These are phyloP conservation scores for Ctena decussata DNA, from an alignment of 2,888 invertebrate species.

Conservation along the genomic window DNA sequence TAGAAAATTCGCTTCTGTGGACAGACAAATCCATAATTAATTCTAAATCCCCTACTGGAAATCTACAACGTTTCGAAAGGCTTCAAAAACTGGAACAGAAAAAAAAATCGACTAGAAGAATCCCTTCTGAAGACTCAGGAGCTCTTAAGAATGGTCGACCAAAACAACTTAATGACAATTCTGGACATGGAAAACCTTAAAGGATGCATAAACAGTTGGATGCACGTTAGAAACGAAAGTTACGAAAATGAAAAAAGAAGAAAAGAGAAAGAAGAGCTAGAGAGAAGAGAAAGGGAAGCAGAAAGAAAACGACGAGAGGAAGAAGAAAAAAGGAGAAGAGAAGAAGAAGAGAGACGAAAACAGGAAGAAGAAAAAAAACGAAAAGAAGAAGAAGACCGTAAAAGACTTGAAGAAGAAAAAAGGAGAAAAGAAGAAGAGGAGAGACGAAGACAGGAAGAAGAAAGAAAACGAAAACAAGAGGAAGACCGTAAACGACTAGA, in stretches of 20 bases:
- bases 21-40: no score
- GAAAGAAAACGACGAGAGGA: no score
- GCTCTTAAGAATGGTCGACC: background rate
- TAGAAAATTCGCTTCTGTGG: no score
- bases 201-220: constrained; percentile 41
- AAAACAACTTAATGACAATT: background rate
- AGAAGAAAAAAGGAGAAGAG: no score
- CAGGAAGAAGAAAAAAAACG: no score
- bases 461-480: background rate
- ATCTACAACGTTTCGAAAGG: no score
- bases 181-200: constrained; percentile 20
- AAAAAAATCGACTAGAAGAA: background rate
- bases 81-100: background rate
- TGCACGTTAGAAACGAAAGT: constrained; percentile 28
- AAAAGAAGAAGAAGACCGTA: no score
- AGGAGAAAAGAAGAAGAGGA: no score
- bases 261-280: background rate
- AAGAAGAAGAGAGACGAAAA: no score
- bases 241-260: constrained; percentile 21
- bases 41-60: no score
- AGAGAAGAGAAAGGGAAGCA: no score
- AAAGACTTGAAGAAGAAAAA: no score
- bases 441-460: background rate
- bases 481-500: background rate
- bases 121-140: background rate